Conservation (phyloP, 2,797 vertebrate species). For the Sebastes hopkinsi region DNA sequence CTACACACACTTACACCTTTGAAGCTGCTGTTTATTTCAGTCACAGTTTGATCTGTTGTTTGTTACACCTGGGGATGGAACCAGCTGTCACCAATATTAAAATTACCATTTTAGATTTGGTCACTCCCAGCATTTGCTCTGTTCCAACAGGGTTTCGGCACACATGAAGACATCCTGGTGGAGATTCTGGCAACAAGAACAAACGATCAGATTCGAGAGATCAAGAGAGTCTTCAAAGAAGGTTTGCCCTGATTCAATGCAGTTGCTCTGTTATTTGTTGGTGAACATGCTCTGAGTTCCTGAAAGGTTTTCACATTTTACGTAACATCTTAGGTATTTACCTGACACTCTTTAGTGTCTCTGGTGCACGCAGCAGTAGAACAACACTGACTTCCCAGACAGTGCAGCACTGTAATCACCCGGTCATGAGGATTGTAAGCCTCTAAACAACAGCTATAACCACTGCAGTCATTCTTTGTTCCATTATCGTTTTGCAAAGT, state of each 20-base stretch:
- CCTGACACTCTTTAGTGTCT: background rate
- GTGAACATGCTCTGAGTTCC: background rate
- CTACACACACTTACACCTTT: background rate
- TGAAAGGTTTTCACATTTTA: background rate
- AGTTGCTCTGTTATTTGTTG: background rate
- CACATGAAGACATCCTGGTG: slow-evolving; percentile 86
- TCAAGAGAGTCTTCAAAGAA: slow-evolving; percentile 84
- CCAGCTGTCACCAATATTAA: too few species aligned
- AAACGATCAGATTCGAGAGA: slow-evolving; percentile 84
- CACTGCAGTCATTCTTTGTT: background rate
- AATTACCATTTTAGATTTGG: background rate
- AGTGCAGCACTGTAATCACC: background rate
- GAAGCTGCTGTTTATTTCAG: background rate
- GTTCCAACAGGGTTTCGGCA: slow-evolving; percentile 85
- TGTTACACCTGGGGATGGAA: too few species aligned
- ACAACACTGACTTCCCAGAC: slow-evolving; percentile 7
- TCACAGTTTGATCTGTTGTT: background rate
- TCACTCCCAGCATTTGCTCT: background rate
- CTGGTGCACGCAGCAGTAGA: background rate
- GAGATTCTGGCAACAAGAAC: slow-evolving; percentile 89
- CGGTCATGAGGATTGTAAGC: background rate
- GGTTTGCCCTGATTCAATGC: slow-evolving; percentile 69
- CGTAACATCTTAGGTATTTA: background rate
- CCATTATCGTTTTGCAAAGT: background rate
- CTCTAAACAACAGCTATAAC: background rate